A percentile compares a stretch with the other conserved stretches of the same genome.
Conservation (phyloP, 2,888 invertebrate species). For the Brachynemurus nebulosus region DNA sequence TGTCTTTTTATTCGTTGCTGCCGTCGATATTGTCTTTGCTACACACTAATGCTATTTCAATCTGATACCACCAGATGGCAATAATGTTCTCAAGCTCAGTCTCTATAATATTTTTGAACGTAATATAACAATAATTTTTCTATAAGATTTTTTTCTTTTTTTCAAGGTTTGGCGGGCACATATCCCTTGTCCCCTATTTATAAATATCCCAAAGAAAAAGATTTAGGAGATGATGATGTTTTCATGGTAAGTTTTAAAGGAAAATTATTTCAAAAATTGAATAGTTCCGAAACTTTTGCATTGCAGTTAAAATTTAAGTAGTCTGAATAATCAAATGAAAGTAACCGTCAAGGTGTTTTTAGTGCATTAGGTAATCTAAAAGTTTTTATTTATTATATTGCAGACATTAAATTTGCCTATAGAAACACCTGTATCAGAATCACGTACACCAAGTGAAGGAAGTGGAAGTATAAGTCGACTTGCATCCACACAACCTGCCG, state of each 20-base stretch:
- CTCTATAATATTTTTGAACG: too few species aligned
- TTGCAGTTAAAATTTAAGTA: neutral
- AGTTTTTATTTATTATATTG: too few species aligned
- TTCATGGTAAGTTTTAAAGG: slow-evolving; percentile 63
- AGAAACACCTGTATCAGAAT: slow-evolving; percentile 51
- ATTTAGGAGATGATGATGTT: slow-evolving; percentile 84
- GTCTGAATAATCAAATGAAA: neutral
- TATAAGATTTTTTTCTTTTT: slow-evolving; percentile 18
- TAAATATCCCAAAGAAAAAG: slow-evolving; percentile 47
- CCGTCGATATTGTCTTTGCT: too few species aligned
- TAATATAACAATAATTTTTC: slow-evolving; percentile 5
- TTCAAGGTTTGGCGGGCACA: slow-evolving; percentile 61
- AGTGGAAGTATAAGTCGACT: slow-evolving; percentile 31
- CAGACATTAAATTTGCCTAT: slow-evolving; percentile 79
- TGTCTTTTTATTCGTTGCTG: too few species aligned
- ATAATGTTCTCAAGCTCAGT: too few species aligned
- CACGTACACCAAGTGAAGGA: slow-evolving; percentile 58
- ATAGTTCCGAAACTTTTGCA: neutral
- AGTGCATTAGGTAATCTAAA: too few species aligned
- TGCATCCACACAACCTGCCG: slow-evolving; percentile 35
- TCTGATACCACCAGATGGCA: too few species aligned
- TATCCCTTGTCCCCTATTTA: slow-evolving; percentile 52
- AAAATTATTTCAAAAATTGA: neutral
- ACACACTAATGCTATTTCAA: too few species aligned
- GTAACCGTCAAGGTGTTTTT: neutral